Conservation (phyloP, 2,888 invertebrate species). For the Platypus cylindrus region DNA sequence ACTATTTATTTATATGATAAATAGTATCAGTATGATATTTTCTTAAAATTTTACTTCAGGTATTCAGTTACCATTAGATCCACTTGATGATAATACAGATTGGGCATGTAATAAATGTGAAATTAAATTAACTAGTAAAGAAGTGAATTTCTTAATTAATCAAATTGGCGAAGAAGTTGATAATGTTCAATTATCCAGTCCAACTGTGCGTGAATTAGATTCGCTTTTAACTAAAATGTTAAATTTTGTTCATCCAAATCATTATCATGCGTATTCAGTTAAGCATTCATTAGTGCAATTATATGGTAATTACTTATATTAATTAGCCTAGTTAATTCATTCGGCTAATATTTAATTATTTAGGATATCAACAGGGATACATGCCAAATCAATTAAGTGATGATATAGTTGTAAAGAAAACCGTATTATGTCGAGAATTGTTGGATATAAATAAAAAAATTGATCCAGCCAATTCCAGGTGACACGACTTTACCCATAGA, state of each 20-base stretch:
- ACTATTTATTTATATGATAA: no score
- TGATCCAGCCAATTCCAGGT: constrained; percentile 61
- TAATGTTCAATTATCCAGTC: constrained; percentile 46
- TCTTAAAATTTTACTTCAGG: constrained; percentile 10
- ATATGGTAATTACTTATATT: constrained; percentile 9
- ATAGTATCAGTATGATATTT: no score
- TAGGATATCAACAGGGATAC: constrained; percentile 56
- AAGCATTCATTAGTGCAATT: constrained; percentile 16
- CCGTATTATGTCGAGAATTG: constrained; percentile 53
- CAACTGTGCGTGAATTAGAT: constrained; percentile 47
- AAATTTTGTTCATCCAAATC: constrained; percentile 68
- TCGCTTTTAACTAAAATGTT: constrained; percentile 54
- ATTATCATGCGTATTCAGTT: constrained; percentile 68
- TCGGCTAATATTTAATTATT: no score
- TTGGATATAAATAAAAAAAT: constrained; percentile 48
- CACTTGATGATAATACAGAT: constrained; percentile 55
- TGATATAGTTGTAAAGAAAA: constrained; percentile 50
- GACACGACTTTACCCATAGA: no score
- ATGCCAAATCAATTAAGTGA: constrained; percentile 40
- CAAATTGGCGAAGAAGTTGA: constrained; percentile 71
- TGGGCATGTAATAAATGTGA: constrained; percentile 67
- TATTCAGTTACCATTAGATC: constrained; percentile 55
- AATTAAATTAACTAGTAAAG: constrained; percentile 45
- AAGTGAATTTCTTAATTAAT: constrained; percentile 53
- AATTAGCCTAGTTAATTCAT: background rate